phyloP scores from a whole-genome alignment of 30 jellyfish, hydroid and myxozoan species.

The Pelagia noctiluca region DNA sequence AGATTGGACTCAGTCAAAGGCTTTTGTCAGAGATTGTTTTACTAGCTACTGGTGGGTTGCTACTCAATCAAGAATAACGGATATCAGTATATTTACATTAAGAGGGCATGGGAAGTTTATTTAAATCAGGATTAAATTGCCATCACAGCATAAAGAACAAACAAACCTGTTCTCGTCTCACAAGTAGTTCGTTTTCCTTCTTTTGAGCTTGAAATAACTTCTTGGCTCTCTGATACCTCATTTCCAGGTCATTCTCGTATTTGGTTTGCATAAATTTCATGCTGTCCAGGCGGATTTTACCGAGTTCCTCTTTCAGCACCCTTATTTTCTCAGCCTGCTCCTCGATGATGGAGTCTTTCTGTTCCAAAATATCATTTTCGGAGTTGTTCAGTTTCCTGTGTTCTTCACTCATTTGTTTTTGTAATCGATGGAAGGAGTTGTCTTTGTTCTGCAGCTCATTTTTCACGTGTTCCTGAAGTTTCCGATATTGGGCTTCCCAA shows the following conservation, averaged over 20 bases:
- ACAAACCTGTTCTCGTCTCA: slow-evolving; percentile 52
- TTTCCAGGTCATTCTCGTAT: slow-evolving; percentile 31
- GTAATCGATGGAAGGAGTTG: slow-evolving; percentile 35
- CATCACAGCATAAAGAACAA: neutral
- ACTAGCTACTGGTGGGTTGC: too few relatives aligned
- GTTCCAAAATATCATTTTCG: slow-evolving; percentile 35
- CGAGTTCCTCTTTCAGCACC: slow-evolving; percentile 47
- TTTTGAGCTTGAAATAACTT: slow-evolving; percentile 49
- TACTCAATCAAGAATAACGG: too few relatives aligned
- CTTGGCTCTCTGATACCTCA: slow-evolving; percentile 52
- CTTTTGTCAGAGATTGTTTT: too few relatives aligned
- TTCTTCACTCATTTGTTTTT: slow-evolving; percentile 55
- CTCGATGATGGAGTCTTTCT: slow-evolving; percentile 38
- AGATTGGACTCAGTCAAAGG: too few relatives aligned
- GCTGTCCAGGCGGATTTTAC: slow-evolving; percentile 23
- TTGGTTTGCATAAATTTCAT: slow-evolving; percentile 10
- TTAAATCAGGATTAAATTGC: too few relatives aligned
- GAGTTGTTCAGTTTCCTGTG: slow-evolving; percentile 20
- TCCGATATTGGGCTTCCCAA: slow-evolving; percentile 70
- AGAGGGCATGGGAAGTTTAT: too few relatives aligned
- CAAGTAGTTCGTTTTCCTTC: slow-evolving; percentile 34
- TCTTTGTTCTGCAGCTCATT: slow-evolving; percentile 43
- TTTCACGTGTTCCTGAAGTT: slow-evolving; percentile 25
- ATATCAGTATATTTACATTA: too few relatives aligned
- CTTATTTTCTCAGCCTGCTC: slow-evolving; percentile 39